A percentile compares a stretch with the other conserved stretches of the same genome.
Evolutionary conservation across 2,888 invertebrate genomes (phyloP).

Genomic region (Eilema sororculum): DNA sequence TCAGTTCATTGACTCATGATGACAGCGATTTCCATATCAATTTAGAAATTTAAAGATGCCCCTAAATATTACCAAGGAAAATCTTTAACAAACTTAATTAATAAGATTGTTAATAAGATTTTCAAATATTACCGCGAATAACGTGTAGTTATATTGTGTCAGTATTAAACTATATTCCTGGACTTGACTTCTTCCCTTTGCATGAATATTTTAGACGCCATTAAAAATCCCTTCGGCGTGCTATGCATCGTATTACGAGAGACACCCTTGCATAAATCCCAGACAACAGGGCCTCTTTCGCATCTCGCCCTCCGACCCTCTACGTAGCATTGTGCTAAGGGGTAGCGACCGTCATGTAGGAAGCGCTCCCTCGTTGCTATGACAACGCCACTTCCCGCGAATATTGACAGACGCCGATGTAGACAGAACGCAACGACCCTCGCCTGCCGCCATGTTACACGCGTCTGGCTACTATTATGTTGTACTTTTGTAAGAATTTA

Average conservation of each 20-base stretch:
- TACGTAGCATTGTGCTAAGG: constrained; percentile 71
- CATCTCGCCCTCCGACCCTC: constrained; percentile 72
- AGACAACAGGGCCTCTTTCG: constrained; percentile 72
- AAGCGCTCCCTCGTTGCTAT: constrained; percentile 79
- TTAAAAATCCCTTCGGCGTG: constrained; percentile 44
- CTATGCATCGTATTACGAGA: constrained; percentile 45
- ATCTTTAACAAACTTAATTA: neutral
- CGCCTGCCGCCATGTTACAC: constrained; percentile 36
- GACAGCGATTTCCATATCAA: neutral
- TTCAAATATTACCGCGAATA: neutral
- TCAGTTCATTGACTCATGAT: neutral
- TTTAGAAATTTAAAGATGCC: neutral
- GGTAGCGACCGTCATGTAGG: constrained; percentile 74
- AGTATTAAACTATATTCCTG: neutral
- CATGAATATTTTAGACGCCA: constrained; percentile 50
- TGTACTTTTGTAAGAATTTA: constrained; percentile 72
- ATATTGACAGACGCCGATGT: constrained; percentile 78
- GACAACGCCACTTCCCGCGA: constrained; percentile 80
- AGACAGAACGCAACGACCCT: constrained; percentile 61
- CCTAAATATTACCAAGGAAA: neutral
- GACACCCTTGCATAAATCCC: constrained; percentile 73
- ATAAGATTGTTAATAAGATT: neutral
- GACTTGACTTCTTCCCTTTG: constrained; percentile 31
- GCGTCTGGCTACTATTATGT: constrained; percentile 72
- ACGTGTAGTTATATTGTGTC: too few species aligned